Evolutionary conservation across 2,113 vertebrate species (phyloP), one percentile per base, ranked within the genome.

Genomic region (Probosciger aterrimus): DNA sequence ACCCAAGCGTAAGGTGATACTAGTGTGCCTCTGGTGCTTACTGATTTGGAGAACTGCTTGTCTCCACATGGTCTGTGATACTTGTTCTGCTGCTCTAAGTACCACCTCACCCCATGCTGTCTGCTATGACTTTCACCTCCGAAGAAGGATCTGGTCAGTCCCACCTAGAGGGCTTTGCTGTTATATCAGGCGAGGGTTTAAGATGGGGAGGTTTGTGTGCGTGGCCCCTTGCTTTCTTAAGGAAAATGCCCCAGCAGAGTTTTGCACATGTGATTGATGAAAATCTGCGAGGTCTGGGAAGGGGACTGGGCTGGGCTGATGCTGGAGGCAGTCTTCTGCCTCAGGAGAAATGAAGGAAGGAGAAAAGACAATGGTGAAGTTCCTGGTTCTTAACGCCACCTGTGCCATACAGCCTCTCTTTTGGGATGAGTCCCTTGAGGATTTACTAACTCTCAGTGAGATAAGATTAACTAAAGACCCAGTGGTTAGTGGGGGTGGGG

Each of bases 241-340:
- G 53, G 49, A 28, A 44, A 24, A 16, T 0, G 0, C 30, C 33
- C 11, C 22, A 50, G 59, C 41, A 33, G 75, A 43, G 41, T 27
- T 80, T 28, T 1, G 0, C 27, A 8, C 25, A 17, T 52, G 33
- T 0, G 1, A 2, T 31, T n/a, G 5, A 9, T 33, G 53, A 47
- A 49, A 31, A 6, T 44, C 33, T 82, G 19, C 30, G 33, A 17
- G 41, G 16, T n/a, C 11, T 22, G 16, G 69, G 15, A 64, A 20
- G 33, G 33, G 22, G 14, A 24, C 31, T 44, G 49, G 7, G 41
- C 46, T 41, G 27, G 33, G 33, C 67, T 81, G 60, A 68, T 14
- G 13, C 9, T 39, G 15, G 9, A 35, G 46, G 43, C 14, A 91
- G 25, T 5, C 28, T 22, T 39, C 35, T 43, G 8, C 52, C 35